Conservation (phyloP, 2,888 invertebrate genomes). For the Nemoura dubitans region DNA sequence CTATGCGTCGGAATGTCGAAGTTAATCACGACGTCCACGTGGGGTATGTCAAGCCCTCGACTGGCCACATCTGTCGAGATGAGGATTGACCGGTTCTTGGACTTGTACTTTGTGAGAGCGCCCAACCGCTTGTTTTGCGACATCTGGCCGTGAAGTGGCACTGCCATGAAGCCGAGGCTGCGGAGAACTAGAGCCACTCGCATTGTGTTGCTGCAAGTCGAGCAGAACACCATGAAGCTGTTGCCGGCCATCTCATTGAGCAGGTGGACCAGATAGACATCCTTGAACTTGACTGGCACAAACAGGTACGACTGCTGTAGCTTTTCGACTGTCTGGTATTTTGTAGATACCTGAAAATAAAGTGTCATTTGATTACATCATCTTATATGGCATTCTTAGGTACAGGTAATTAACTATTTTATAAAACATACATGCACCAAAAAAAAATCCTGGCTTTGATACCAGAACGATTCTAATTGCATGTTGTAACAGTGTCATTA, state of each 20-base stretch:
- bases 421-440: too few relatives aligned
- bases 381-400: too few relatives aligned
- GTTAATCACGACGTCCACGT: conserved; percentile 97
- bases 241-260: conserved; percentile 95
- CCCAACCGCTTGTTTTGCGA: conserved; percentile 96
- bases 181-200: conserved; percentile 88
- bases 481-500: too few relatives aligned
- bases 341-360: conserved; percentile 75
- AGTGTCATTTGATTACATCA: neutral
- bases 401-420: too few relatives aligned
- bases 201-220: conserved; percentile 92
- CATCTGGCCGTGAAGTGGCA: conserved; percentile 99
- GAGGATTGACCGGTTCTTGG: conserved; percentile 90
- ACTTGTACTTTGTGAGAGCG: conserved; percentile 95
- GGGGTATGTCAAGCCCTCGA: conserved; percentile 97
- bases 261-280: conserved; percentile 94
- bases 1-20: conserved; percentile 98
- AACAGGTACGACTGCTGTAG: conserved; percentile 94
- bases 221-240: conserved; percentile 96
- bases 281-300: conserved; percentile 96
- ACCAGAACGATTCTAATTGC: too few relatives aligned
- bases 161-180: conserved; percentile 90
- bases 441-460: too few relatives aligned
- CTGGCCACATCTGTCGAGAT: conserved; percentile 99
- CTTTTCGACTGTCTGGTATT: conserved; percentile 98